Conservation (phyloP, 2,888 invertebrate species). For the Lumbricus terrestris region DNA sequence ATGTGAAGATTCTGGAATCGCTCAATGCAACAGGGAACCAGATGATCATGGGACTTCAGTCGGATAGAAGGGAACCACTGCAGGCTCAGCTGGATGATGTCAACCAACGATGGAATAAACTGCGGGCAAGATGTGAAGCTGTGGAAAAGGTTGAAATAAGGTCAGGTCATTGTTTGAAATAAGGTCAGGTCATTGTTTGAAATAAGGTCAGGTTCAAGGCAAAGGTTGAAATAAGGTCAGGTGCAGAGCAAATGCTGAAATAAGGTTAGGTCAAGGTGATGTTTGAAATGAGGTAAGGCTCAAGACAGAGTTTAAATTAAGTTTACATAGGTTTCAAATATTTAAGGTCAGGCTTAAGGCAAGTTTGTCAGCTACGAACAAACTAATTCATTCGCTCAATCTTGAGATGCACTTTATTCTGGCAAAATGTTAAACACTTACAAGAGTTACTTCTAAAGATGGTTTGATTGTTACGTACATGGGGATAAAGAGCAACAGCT, state of each 20-base stretch:
- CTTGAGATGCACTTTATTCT: neutral
- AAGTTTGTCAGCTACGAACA: too few species aligned
- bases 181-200: too few species aligned
- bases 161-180: neutral
- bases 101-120: constrained; percentile 7
- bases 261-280: neutral
- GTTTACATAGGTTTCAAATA: too few species aligned
- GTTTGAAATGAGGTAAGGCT: too few species aligned
- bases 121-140: neutral
- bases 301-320: too few species aligned
- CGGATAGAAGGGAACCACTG: neutral
- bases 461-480: too few species aligned
- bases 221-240: neutral
- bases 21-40: neutral
- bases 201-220: neutral
- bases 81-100: neutral
- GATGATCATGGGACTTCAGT: neutral
- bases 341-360: too few species aligned
- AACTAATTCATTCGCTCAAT: neutral
- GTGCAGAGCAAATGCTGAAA: too few species aligned
- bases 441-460: too few species aligned
- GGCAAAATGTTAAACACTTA: too few species aligned
- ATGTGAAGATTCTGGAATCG: neutral
- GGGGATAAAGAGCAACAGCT: too few species aligned
- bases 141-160: neutral